Evolutionary conservation across 2,113 vertebrate genomes (phyloP).

Genomic region (Silurus glanis): DNA sequence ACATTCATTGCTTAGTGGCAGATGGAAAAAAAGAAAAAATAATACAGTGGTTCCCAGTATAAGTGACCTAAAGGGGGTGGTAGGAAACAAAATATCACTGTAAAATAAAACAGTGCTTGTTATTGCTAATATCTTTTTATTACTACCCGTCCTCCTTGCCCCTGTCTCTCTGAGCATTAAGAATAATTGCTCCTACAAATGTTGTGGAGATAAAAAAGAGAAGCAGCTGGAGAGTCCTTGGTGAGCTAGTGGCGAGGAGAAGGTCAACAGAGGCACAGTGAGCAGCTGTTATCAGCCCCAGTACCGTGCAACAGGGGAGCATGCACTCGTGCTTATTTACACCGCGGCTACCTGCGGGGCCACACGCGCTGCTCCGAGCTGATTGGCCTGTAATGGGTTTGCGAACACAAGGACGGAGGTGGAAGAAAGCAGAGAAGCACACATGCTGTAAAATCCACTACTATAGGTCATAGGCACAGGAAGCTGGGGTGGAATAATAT

Average conservation of each 20-base stretch:
- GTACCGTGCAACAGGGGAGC: constrained; percentile 85
- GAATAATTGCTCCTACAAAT: constrained; percentile 76
- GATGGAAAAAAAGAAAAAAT: background rate
- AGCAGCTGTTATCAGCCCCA: constrained; percentile 83
- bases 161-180: constrained; percentile 60
- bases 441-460: constrained; percentile 69
- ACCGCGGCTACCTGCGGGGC: constrained; percentile 88
- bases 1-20: background rate
- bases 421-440: constrained; percentile 65
- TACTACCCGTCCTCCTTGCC: constrained; percentile 49
- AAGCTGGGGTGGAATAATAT: constrained; percentile 52
- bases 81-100: background rate
- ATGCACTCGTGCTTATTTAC: constrained; percentile 87
- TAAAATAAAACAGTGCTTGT: background rate
- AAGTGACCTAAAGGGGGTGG: background rate
- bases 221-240: constrained; percentile 81
- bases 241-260: constrained; percentile 82
- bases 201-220: constrained; percentile 81
- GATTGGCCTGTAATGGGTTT: constrained; percentile 91
- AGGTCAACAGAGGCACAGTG: constrained; percentile 88
- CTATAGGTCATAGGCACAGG: constrained; percentile 66
- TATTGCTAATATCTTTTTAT: background rate
- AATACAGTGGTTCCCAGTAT: background rate
- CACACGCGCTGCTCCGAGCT: constrained; percentile 78
- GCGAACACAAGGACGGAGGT: constrained; percentile 67